Evolutionary conservation across 2,888 invertebrate genomes (phyloP).

Genomic region (Mythimna vitellina): DNA sequence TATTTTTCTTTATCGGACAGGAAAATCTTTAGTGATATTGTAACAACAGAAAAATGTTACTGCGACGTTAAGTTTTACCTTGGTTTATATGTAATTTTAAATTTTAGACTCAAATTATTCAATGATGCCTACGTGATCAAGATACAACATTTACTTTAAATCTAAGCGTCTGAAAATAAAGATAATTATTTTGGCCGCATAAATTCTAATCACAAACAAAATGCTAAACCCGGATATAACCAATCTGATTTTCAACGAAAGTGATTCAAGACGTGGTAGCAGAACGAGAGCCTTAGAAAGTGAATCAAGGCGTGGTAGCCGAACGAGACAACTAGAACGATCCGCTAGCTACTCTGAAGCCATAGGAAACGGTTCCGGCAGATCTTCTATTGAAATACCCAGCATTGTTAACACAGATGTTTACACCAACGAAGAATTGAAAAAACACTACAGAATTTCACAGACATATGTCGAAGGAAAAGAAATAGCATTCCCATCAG

Average conservation of each 20-base stretch:
- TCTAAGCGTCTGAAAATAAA: neutral
- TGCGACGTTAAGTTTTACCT: neutral
- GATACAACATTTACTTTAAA: too few relatives aligned
- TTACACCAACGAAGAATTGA: constrained; percentile 84
- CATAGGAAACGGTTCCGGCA: constrained; percentile 80
- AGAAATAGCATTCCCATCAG: constrained; percentile 80
- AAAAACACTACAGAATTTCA: constrained; percentile 85
- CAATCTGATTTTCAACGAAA: constrained; percentile 65
- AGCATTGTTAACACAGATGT: constrained; percentile 83
- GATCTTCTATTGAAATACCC: constrained; percentile 86
- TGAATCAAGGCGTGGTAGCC: constrained; percentile 77
- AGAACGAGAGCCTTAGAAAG: constrained; percentile 74
- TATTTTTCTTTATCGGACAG: constrained; percentile 47
- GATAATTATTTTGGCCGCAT: neutral
- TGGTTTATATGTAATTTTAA: neutral
- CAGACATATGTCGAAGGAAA: constrained; percentile 87
- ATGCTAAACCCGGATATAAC: constrained; percentile 31
- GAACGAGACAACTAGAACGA: constrained; percentile 80
- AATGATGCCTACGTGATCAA: neutral
- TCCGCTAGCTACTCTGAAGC: constrained; percentile 87
- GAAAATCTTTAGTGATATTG: constrained; percentile 14
- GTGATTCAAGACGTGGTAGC: constrained; percentile 78
- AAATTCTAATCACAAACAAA: neutral
- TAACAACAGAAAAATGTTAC: constrained; percentile 10
- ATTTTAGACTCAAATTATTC: neutral